phyloP scores from a whole-genome alignment of 2,888 invertebrate species.

The Heteromurus nitidus region DNA sequence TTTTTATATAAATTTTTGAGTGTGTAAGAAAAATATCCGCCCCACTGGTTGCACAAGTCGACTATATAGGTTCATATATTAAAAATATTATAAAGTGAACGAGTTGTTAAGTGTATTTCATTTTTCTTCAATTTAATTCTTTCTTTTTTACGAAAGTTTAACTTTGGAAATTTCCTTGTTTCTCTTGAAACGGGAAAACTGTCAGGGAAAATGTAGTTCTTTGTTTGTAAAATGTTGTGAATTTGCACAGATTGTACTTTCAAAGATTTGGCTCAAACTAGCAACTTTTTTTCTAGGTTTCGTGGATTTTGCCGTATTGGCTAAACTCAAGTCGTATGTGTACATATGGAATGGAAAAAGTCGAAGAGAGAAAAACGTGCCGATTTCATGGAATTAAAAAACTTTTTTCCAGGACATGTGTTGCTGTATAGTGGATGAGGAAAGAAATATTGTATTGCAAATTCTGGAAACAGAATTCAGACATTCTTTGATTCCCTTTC shows the following conservation, averaged over 20 bases:
- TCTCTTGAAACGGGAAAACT: slow-evolving; percentile 28
- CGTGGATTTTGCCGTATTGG: no score
- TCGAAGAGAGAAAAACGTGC: slow-evolving; percentile 15
- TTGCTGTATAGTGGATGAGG: slow-evolving; percentile 29
- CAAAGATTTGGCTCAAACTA: no score
- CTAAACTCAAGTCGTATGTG: neutral
- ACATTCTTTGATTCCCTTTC: no score
- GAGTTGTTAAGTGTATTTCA: slow-evolving; percentile 6
- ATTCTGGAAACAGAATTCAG: slow-evolving; percentile 20
- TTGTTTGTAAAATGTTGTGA: slow-evolving; percentile 36
- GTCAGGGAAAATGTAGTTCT: neutral
- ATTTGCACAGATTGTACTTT: slow-evolving; percentile 26
- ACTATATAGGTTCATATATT: no score
- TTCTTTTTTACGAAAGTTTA: no score
- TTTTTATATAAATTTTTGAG: no score
- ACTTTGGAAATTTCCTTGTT: no score
- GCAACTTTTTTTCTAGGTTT: no score
- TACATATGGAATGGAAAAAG: neutral
- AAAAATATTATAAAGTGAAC: no score
- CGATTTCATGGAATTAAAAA: slow-evolving; percentile 45
- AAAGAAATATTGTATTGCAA: slow-evolving; percentile 33
- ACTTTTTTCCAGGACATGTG: slow-evolving; percentile 38
- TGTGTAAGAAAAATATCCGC: no score
- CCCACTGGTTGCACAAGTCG: neutral
- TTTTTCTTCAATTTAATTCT: slow-evolving; percentile 20